Evolutionary conservation across 2,113 vertebrate genomes (phyloP).

Genomic region (Erinaceus europaeus): DNA sequence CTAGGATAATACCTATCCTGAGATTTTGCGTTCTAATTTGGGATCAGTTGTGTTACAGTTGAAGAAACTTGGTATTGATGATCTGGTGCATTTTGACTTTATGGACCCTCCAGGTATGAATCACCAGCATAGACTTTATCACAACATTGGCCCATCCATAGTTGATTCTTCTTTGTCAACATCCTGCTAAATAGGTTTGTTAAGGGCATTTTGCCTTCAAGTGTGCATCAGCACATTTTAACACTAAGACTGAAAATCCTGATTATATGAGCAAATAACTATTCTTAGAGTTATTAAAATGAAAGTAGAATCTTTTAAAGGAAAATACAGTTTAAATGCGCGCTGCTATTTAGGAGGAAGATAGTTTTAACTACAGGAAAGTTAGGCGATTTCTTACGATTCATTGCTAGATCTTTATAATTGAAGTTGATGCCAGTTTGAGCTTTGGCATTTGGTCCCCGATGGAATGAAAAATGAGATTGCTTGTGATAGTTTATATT

Average conservation of each 20-base stretch:
- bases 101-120: constrained; percentile 96
- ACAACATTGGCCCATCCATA: not conserved
- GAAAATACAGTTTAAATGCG: not conserved
- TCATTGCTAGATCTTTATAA: constrained; percentile 58
- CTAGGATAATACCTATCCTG: constrained; percentile 98
- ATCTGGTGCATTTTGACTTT: constrained; percentile 98
- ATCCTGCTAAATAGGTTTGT: too few species aligned
- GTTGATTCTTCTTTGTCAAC: too few species aligned
- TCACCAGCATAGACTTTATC: not conserved
- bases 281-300: too few species aligned
- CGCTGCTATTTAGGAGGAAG: not conserved
- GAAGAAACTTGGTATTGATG: constrained; percentile 97
- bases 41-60: constrained; percentile 96
- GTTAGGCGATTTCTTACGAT: not conserved
- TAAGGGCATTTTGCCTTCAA: not conserved
- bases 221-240: not conserved
- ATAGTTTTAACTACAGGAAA: constrained; percentile 25
- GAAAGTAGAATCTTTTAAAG: too few species aligned
- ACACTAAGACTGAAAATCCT: not conserved
- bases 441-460: constrained; percentile 51
- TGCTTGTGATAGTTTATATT: constrained; percentile 68
- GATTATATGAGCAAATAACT: not conserved
- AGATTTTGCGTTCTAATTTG: constrained; percentile 96
- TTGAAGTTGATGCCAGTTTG: constrained; percentile 43
- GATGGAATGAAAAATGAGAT: constrained; percentile 76